A percentile compares a stretch with the other conserved stretches of the same genome.
Evolutionary conservation across 2,888 invertebrate species (phyloP).

Genomic region (Parascotia fuliginaria): DNA sequence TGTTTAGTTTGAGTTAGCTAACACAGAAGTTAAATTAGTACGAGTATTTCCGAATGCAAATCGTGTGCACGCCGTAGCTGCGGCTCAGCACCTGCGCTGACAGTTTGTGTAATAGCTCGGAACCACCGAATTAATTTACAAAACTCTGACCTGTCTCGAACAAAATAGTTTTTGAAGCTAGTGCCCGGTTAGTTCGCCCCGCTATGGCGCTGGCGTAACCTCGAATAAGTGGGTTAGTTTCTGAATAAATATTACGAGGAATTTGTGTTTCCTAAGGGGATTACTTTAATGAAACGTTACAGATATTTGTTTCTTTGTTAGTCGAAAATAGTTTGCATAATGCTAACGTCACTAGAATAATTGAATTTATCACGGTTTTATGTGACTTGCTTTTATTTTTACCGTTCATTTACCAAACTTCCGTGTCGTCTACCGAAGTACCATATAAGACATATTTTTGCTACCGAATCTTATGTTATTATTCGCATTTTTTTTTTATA

Average conservation of each 20-base stretch:
- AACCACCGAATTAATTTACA: slow-evolving; percentile 82
- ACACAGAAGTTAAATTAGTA: slow-evolving; percentile 80
- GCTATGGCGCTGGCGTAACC: slow-evolving; percentile 43
- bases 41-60: slow-evolving; percentile 78
- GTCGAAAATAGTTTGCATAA: slow-evolving; percentile 37
- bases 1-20: slow-evolving; percentile 72
- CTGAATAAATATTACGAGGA: slow-evolving; percentile 48
- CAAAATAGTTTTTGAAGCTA: slow-evolving; percentile 74
- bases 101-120: slow-evolving; percentile 81
- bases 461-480: no score
- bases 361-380: slow-evolving; percentile 24
- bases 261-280: slow-evolving; percentile 45
- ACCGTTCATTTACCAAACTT: background rate
- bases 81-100: slow-evolving; percentile 79
- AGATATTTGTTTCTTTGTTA: slow-evolving; percentile 45
- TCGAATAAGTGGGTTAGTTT: slow-evolving; percentile 47
- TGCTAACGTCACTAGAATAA: slow-evolving; percentile 29
- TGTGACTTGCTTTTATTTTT: slow-evolving; percentile 6
- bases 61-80: slow-evolving; percentile 62
- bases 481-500: no score
- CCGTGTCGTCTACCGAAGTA: no score
- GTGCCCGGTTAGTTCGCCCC: slow-evolving; percentile 51
- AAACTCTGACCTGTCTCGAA: slow-evolving; percentile 76
- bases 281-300: slow-evolving; percentile 46
- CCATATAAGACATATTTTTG: no score